phyloP scores from a whole-genome alignment of 2,797 vertebrate genomes.

The Danio tinwini region DNA sequence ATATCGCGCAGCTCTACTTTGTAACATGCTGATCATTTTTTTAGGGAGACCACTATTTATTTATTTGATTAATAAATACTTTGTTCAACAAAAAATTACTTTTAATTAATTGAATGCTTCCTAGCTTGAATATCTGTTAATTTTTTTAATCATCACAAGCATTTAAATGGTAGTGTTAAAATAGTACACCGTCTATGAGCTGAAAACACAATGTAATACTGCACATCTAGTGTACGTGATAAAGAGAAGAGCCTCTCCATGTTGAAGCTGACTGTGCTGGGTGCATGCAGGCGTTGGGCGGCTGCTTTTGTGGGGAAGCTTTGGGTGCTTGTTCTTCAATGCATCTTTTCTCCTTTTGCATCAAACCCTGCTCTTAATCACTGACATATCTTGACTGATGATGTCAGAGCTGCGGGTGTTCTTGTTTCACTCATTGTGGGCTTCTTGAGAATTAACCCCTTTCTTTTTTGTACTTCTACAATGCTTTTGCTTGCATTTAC shows the following conservation, averaged over 20 bases:
- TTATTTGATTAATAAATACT: too few species aligned
- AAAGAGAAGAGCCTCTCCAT: conserved; percentile 45
- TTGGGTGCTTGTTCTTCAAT: conserved; percentile 13
- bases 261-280: conserved; percentile 53
- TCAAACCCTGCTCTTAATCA: conserved; percentile 52
- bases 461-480: conserved; percentile 50
- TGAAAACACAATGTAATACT: conserved; percentile 27
- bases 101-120: not conserved
- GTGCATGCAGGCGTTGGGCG: conserved; percentile 60
- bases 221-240: not conserved
- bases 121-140: not conserved
- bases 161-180: not conserved
- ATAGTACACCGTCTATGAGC: not conserved
- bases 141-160: not conserved
- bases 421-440: conserved; percentile 29
- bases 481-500: not conserved
- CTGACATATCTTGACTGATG: conserved; percentile 43
- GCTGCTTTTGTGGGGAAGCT: not conserved
- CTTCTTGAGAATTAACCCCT: conserved; percentile 64
- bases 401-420: conserved; percentile 46
- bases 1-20: too few species aligned
- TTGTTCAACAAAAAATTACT: too few species aligned
- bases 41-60: too few species aligned
- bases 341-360: conserved; percentile 41
- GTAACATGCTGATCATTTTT: too few species aligned